Evolutionary conservation across 2,888 invertebrate genomes (phyloP).

Genomic region (Glyphotaelius pellucidus): DNA sequence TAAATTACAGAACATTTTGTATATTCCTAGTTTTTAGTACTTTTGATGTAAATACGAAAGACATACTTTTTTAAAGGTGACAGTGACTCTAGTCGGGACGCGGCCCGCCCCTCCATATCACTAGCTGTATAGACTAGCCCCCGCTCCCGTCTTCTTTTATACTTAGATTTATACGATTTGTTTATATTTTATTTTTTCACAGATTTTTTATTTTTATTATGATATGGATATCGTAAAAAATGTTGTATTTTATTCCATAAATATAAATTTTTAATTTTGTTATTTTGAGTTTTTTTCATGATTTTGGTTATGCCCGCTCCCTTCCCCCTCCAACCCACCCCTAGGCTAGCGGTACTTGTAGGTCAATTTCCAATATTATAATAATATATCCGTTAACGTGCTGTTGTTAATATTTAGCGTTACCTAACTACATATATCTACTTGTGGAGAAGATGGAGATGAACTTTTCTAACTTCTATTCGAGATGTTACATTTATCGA

Average conservation of each 20-base stretch:
- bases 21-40: conserved; percentile 62
- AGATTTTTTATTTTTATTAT: conserved; percentile 70
- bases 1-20: conserved; percentile 61
- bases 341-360: conserved; percentile 35
- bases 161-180: conserved; percentile 69
- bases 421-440: conserved; percentile 48
- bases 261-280: conserved; percentile 66
- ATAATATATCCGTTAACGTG: conserved; percentile 50
- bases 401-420: conserved; percentile 55
- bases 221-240: conserved; percentile 56
- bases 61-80: conserved; percentile 58
- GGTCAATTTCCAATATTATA: conserved; percentile 46
- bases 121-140: conserved; percentile 51
- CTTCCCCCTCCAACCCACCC: conserved; percentile 12
- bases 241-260: conserved; percentile 66
- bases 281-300: conserved; percentile 63
- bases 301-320: conserved; percentile 31
- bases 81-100: conserved; percentile 64
- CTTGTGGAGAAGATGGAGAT: conserved; percentile 40
- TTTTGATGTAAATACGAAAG: conserved; percentile 62
- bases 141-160: conserved; percentile 63
- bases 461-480: conserved; percentile 51
- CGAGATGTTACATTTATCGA: conserved; percentile 53
- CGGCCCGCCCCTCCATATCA: conserved; percentile 60
- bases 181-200: conserved; percentile 70